Evolutionary conservation across 2,113 vertebrate genomes (phyloP), one percentile per base, ranked within the genome.

Genomic region (Pomatorhinus ruficollis): DNA sequence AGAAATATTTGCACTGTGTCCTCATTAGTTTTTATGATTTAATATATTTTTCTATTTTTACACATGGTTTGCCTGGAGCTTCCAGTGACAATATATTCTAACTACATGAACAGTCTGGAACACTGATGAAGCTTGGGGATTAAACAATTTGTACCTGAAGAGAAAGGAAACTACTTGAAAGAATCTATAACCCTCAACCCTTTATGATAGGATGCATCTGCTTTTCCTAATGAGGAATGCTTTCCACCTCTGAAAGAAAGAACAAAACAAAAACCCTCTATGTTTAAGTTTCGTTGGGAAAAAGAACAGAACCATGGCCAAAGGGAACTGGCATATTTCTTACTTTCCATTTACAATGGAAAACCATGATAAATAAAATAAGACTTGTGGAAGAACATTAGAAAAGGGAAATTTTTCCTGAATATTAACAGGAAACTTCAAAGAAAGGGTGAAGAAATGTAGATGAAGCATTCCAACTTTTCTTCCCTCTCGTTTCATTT

Each of bases 301-400:
- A 68, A 94, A 83, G 45, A 87, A 79, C 5, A 91, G 27, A 91
- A 59, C 8, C 10, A 44, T 10, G 16, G 90, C 70, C 70, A 88
- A 93, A 95, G 24, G 11, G 24, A 95, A 85, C 16, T 7, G 15
- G 11, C 28, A 85, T 27, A 22, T 78, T 65, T 91, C 45, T 79
- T 65, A 65, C 57, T 87, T 69, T 89, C 79, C 83, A 90, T 93
- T 96, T 88, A 59, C 78, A 94, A 45, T 66, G 59, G 57, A 50
- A 39, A 90, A 86, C 37, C 10, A 66, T 72, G n/a, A 77, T 64
- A 81, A 65, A 60, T 64, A 87, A 90, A 85, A 71, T 45, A 76
- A 0, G 0, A 65, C 24, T 25, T 53, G 12, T 3, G 11, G 54
- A 91, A 91, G 45, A 94, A 61, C 10, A 69, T 39, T 35, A 85